Evolutionary conservation across 2,113 vertebrate genomes (phyloP), one percentile per base, ranked within the genome.

Genomic region (Epinephelus fuscoguttatus): DNA sequence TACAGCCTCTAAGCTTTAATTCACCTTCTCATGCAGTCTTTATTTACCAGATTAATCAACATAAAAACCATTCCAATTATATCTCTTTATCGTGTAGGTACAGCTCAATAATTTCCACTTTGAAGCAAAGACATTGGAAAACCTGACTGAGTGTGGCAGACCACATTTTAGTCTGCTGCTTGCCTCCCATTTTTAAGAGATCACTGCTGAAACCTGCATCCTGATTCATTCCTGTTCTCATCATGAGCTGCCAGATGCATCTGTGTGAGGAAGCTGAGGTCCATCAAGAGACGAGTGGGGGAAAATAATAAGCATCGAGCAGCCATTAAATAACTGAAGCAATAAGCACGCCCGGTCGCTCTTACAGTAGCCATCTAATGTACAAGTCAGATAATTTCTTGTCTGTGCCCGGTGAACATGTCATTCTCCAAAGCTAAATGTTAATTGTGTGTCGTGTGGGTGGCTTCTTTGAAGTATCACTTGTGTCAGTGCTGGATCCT

Each of bases 401-500:
- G n/a, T 45, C 15, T 23, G 13, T n/a, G 18, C 6, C 15, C 27
- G 14, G 17, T 40, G 56, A 33, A 62, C 57, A 17, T 4, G 4
- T 25, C 3, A 1, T 64, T 61, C 47, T 27, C 6, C 4, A 37
- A 53, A 70, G 53, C 15, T 25, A 12, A 19, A 53, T 57, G 14
- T 10, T 42, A 40, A 73, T 40, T 33, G 40, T 33, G 57, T 56
- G 9, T 27, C 57, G 49, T 18, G 45, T 42, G 40, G 42, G 67
- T 2, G 17, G 53, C 56, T n/a, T 70, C 47, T 68, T 72, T 87
- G 40, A 86, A 76, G 33, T 30, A 79, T 79, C 33, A 56, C 61
- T 72, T 66, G 25, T 55, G 64, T 69, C 71, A 67, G 6, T 3
- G 25, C 37, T 21, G 72, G 72, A 70, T 23, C 62, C 84, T 75